Percentiles rank a stretch among this genome's conserved stretches.
Evolutionary conservation across 2,888 invertebrate genomes (phyloP).

Genomic region (Lycia hirtaria): DNA sequence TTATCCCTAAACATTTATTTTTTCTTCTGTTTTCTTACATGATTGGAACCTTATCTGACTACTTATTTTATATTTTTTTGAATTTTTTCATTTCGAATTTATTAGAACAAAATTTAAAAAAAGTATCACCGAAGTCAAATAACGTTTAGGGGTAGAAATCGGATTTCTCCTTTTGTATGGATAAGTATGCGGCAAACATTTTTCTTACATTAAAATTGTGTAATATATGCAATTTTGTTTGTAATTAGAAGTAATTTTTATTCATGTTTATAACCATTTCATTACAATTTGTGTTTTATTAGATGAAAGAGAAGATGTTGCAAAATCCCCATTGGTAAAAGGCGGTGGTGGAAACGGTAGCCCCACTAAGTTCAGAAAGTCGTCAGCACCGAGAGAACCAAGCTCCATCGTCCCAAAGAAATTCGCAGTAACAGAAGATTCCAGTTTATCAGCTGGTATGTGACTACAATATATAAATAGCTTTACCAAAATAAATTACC

Average conservation of each 20-base stretch:
- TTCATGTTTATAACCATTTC: not conserved
- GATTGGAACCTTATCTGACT: too few relatives aligned
- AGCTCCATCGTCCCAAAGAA: constrained; percentile 50
- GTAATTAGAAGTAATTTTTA: not conserved
- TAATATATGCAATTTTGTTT: not conserved
- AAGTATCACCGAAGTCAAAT: too few relatives aligned
- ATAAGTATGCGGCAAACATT: too few relatives aligned
- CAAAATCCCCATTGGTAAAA: constrained; percentile 42
- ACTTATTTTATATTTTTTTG: too few relatives aligned
- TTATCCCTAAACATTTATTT: too few relatives aligned
- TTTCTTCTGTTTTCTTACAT: too few relatives aligned
- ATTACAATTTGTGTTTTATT: constrained; percentile 28
- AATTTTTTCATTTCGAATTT: too few relatives aligned
- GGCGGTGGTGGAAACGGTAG: constrained; percentile 41
- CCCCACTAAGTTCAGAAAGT: constrained; percentile 51
- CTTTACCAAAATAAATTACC: too few relatives aligned
- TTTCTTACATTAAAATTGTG: too few relatives aligned
- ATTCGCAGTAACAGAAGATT: constrained; percentile 48
- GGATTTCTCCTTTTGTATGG: too few relatives aligned
- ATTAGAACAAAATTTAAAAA: too few relatives aligned
- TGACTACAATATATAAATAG: not conserved
- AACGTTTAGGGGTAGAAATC: too few relatives aligned
- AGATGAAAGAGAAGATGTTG: constrained; percentile 71
- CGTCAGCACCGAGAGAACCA: constrained; percentile 27
- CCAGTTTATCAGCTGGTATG: constrained; percentile 46